Evolutionary conservation across 2,888 invertebrate species (phyloP).

Genomic region (Malthinus flaveolus): DNA sequence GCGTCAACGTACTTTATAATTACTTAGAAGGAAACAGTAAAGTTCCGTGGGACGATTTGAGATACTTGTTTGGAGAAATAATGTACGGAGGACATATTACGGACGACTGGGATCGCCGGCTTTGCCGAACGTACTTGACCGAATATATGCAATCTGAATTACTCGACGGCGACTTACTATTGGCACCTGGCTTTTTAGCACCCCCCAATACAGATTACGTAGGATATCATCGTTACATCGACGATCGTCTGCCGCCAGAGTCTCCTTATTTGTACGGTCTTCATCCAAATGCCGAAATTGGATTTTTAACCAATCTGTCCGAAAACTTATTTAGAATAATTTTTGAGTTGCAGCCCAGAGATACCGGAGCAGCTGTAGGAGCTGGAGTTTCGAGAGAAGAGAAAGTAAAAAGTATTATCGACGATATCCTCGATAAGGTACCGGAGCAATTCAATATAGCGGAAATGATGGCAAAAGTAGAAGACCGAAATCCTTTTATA

Average conservation of each 20-base stretch:
- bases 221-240: slow-evolving; percentile 87
- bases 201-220: slow-evolving; percentile 87
- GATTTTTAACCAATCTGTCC: slow-evolving; percentile 84
- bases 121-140: slow-evolving; percentile 83
- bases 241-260: slow-evolving; percentile 83
- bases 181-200: slow-evolving; percentile 83
- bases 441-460: slow-evolving; percentile 85
- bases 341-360: slow-evolving; percentile 89
- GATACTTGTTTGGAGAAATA: slow-evolving; percentile 94
- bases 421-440: slow-evolving; percentile 86
- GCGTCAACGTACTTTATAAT: slow-evolving; percentile 87
- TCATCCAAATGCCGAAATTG: slow-evolving; percentile 94
- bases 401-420: slow-evolving; percentile 72
- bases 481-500: slow-evolving; percentile 88
- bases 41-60: slow-evolving; percentile 92
- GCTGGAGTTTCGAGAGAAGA: slow-evolving; percentile 79
- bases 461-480: slow-evolving; percentile 84
- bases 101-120: slow-evolving; percentile 91
- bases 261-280: slow-evolving; percentile 89
- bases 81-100: slow-evolving; percentile 98
- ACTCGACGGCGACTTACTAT: slow-evolving; percentile 81
- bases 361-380: slow-evolving; percentile 72
- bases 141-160: slow-evolving; percentile 88
- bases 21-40: slow-evolving; percentile 86
- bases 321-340: slow-evolving; percentile 82